These are phyloP conservation scores for Ectropis crepuscularia DNA, from an alignment of 2,888 invertebrate species.

Conservation along the genomic window DNA sequence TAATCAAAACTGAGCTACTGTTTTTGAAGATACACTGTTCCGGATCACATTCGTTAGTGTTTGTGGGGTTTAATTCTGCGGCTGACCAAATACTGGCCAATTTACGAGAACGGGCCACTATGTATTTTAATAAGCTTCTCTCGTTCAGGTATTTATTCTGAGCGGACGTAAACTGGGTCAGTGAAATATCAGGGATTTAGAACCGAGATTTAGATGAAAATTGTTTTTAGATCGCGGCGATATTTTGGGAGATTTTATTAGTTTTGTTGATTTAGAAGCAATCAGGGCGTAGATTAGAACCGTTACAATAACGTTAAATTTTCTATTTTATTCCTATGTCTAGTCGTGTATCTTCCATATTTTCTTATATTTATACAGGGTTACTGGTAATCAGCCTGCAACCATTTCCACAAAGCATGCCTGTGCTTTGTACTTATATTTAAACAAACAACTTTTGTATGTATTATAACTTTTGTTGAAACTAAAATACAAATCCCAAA, in stretches of 20 bases:
- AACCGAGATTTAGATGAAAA: background rate
- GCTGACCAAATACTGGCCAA: constrained; percentile 51
- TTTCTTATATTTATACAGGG: too few relatives aligned
- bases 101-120: constrained; percentile 40
- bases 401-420: too few relatives aligned
- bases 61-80: constrained; percentile 53
- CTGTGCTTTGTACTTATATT: too few relatives aligned
- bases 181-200: constrained; percentile 5
- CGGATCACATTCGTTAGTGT: constrained; percentile 54
- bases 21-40: background rate
- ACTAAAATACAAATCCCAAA: too few relatives aligned
- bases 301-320: too few relatives aligned
- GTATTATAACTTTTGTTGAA: too few relatives aligned
- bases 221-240: background rate
- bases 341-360: too few relatives aligned
- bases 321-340: too few relatives aligned
- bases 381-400: too few relatives aligned
- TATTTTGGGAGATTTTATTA: background rate
- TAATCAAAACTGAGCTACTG: constrained; percentile 12
- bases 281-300: too few relatives aligned
- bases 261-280: too few relatives aligned
- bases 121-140: constrained; percentile 36
- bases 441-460: too few relatives aligned
- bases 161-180: constrained; percentile 1
- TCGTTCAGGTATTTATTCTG: constrained; percentile 13